Evolutionary conservation across 2,888 invertebrate species (phyloP), one percentile per base, ranked within the genome.

Genomic region (Caenorhabditis sp.): DNA sequence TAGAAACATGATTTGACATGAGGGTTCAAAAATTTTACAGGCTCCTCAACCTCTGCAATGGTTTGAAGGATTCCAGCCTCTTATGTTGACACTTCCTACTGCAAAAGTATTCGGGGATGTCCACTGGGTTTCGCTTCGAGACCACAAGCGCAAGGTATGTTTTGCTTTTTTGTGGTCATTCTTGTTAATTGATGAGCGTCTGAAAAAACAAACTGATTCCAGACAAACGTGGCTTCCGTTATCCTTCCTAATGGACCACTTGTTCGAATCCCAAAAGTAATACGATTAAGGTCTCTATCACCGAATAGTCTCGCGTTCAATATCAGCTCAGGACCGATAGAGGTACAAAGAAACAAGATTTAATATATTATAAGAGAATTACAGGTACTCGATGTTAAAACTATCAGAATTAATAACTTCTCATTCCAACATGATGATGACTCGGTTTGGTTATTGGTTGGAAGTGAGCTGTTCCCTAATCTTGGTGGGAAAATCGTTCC

Each of bases 371-470:
- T 12, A 10, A 38, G 22, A 22, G 1, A 58, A n/a, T 72, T 88
- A 66, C 35, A 92, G 88, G 80, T 92, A 12, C 69, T 89, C 26
- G 90, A 92, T 85, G 88, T 87, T 38, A 92, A 92, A 66, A 92
- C 92, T 12, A 91, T 92, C 24, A 77, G 86, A 80, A 86, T 92
- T 49, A 76, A 81, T 12, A 88, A 92, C 35, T 91, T 92, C 63
- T 82, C 85, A 0, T 86, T 92, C 56, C 80, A 86, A 63, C 87
- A 90, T 5, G 86, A 90, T 24, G 92, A 90, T n/a, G 84, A 89
- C 19, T 88, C 91, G 0, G 85, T 90, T 7, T 92, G 92, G 92
- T 91, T 92, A 49, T 90, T 92, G 91, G 88, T 90, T 22, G 92
- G 92, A 41, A 90, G 89, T 63, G 91, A 90, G 35, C 84, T 92